Percentiles rank a stretch among this genome's conserved stretches.
phyloP scores from a whole-genome alignment of 1,140 invertebrate species.

The Papilio glaucus region DNA sequence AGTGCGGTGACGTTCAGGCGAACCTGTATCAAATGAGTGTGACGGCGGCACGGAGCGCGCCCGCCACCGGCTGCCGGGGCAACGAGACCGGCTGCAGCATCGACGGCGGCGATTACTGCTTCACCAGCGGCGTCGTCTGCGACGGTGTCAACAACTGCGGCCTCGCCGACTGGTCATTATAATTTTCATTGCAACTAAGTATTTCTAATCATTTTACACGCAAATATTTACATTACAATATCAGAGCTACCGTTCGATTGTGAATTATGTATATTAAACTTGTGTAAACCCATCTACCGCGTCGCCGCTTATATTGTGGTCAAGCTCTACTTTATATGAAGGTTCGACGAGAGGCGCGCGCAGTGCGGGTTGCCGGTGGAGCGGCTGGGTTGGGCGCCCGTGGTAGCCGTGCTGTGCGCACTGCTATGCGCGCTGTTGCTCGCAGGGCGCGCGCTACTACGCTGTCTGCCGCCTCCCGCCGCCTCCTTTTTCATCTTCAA shows the following conservation, averaged over 20 bases:
- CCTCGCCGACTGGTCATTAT: constrained; percentile 62
- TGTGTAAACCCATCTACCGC: too few relatives aligned
- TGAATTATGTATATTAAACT: too few relatives aligned
- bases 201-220: too few relatives aligned
- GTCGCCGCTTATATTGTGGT: too few relatives aligned
- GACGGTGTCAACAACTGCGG: constrained; percentile 76
- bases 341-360: constrained; percentile 71
- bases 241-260: too few relatives aligned
- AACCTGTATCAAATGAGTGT: constrained; percentile 68
- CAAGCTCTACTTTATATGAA: constrained; percentile 39
- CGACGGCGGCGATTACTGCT: constrained; percentile 53
- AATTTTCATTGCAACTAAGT: neutral
- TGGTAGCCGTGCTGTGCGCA: constrained; percentile 59
- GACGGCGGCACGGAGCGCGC: constrained; percentile 58
- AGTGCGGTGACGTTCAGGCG: constrained; percentile 46
- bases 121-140: constrained; percentile 72
- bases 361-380: constrained; percentile 61
- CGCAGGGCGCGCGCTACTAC: constrained; percentile 53
- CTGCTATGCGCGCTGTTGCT: constrained; percentile 55
- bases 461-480: constrained; percentile 57
- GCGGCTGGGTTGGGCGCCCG: constrained; percentile 56
- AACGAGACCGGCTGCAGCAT: constrained; percentile 67
- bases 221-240: too few relatives aligned
- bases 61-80: constrained; percentile 42
- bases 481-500: constrained; percentile 76